Base-by-base conservation (phyloP, 2,113 vertebrate genomes). In the Mirza zaza region DNA sequence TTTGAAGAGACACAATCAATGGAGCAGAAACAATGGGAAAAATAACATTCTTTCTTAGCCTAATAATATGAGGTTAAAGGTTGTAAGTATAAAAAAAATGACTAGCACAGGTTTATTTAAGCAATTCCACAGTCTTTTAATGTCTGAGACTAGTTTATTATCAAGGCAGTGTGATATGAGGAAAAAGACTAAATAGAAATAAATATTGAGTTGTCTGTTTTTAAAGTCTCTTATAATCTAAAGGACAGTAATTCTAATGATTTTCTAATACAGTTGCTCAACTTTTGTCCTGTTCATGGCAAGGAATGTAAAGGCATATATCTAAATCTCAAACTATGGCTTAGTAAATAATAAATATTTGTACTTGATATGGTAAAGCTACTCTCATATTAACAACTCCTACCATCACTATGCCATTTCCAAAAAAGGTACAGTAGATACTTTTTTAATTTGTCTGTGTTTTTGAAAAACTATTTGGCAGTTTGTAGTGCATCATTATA, bases 11-110 rank as follows among this genome's bases (percentile, higher is more conserved):
- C 82, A 94, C 89, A 89, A 83, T 95, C 75, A 97, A 95, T 90
- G 83, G 70, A 73, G 95, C 95, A 95, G 61, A 95, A 96, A 97
- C 93, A 95, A 97, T 83, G 42, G 73, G 57, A 63, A 93, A 84
- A 93, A 96, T 55, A 93, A 94, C 82, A 95, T 77, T 86, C 91
- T 95, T 97, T 95, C 73, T 81, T 67, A 86, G 27, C 45, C 91
- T 86, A 95, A 80, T 96, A 97, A 97, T 71, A 85, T 42, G 57
- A 39, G 87, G 83, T 89, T 96, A 97, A 96, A 94, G 93, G 93
- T 94, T 82, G 17, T 52, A 97, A 75, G 68, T 82, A 88, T 79
- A 11, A 59, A 79, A 95, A 95, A 97, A 96, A 94, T 83, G 55
- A 89, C 85, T 95, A 97, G 39, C 76, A 93, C 29, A 71, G 57